Base-by-base conservation (phyloP, 1,140 invertebrate species). In the Plodia interpunctella region DNA sequence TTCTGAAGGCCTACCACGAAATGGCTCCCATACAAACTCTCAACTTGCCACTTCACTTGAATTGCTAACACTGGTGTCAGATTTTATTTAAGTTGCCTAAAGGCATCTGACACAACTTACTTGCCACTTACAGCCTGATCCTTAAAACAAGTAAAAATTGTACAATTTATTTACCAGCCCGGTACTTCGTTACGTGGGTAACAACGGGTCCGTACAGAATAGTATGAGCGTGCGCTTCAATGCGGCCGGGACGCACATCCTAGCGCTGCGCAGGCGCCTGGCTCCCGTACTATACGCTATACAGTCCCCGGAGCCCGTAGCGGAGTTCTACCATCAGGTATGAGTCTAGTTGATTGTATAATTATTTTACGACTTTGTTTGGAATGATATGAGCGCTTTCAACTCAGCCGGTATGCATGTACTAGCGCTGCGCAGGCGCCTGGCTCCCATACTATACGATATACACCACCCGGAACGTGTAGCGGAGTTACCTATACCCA, bases 201-300 rank as follows among this genome's bases (percentile, higher is more conserved):
- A 92, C 65, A 87, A 86, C 13, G 92, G 93, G 38, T 87, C 92
- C 5, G 85, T 90, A 15, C 93, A 96, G 72, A 96, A 95, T 83
- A 96, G 96, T 69, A 99, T 98, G 95, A 97, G 96, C 80, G 97
- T 97, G 0, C 92, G 96, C 49, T 98, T 98, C 76, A 97, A 97
- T 82, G 90, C 91, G n/a, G 88, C 87, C 17, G 97, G 97, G 0
- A 94, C 92, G 15, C 92, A 93, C 62, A 90, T 99, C 17, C 83
- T 98, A n/a, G 96, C 96, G 6, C 87, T 99, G 19, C 91, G 97
- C 38, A 92, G 97, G 21, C 92, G 97, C 55, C 87, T 97, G 59
- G 94, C 96, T 0, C 97, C 97, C 0, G 95, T 97, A 2, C 86
- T 98, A 0, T 99, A 97, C 78, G 89, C 91, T 0, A 90, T 95